Percentiles rank a stretch among this genome's conserved stretches.
Evolutionary conservation across 30 jellyfish, hydroid and myxozoan species (phyloP).

Genomic region (Rhopilema esculentum): DNA sequence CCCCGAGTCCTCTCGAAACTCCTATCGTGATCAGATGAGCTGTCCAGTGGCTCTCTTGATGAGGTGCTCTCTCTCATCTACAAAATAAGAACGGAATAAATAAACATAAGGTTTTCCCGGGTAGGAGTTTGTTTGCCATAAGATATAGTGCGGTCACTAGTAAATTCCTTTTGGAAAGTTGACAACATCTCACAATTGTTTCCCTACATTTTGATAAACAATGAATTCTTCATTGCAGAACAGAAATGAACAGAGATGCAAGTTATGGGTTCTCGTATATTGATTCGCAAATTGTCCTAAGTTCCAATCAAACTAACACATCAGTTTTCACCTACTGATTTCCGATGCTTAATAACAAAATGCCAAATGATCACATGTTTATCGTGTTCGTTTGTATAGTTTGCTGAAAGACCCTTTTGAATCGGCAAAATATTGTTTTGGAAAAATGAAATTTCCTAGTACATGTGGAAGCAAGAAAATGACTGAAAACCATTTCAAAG

Average conservation of each 20-base stretch:
- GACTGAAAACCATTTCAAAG: too few relatives aligned
- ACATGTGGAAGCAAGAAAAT: too few relatives aligned
- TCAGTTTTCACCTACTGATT: neutral
- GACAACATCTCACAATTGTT: neutral
- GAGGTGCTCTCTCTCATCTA: conserved; percentile 61
- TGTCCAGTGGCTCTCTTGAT: conserved; percentile 30
- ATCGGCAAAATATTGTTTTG: too few relatives aligned
- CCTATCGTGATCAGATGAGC: conserved; percentile 67
- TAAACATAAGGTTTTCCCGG: neutral
- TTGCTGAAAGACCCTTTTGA: too few relatives aligned
- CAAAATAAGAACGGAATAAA: conserved; percentile 1
- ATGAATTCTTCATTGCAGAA: neutral
- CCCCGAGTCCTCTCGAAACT: conserved; percentile 73
- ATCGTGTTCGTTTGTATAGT: too few relatives aligned
- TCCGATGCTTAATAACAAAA: neutral
- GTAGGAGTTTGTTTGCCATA: neutral
- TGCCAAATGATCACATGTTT: too few relatives aligned
- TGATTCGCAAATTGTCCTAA: neutral
- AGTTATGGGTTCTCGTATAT: too few relatives aligned
- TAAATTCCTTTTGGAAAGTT: neutral
- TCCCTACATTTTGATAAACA: neutral
- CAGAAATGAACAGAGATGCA: neutral
- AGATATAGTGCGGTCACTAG: neutral
- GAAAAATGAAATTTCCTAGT: too few relatives aligned
- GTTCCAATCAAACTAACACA: neutral